phyloP scores from a whole-genome alignment of 2,888 invertebrate species.

The Diloba caeruleocephala region DNA sequence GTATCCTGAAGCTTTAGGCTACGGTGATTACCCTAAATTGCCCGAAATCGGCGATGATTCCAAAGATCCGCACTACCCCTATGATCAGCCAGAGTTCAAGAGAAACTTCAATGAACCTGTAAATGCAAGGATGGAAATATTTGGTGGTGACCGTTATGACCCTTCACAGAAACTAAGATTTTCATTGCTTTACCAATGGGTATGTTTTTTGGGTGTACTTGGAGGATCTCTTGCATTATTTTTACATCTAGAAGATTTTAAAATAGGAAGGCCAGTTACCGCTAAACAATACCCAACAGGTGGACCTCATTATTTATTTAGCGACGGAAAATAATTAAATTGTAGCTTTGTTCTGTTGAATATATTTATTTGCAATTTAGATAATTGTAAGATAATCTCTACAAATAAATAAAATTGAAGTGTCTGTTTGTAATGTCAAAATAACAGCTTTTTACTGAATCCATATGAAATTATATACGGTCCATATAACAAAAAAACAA shows the following conservation, averaged over 20 bases:
- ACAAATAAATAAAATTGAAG: too few relatives aligned
- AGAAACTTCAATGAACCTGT: constrained; percentile 96
- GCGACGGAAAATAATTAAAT: constrained; percentile 46
- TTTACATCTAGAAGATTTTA: constrained; percentile 88
- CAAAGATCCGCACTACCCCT: constrained; percentile 95
- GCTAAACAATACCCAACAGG: constrained; percentile 91
- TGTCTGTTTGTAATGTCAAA: too few relatives aligned
- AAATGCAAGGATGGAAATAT: constrained; percentile 90
- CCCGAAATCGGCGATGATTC: constrained; percentile 91
- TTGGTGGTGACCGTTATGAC: constrained; percentile 93
- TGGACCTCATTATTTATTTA: constrained; percentile 84
- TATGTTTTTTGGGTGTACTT: constrained; percentile 89
- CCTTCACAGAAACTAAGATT: constrained; percentile 86
- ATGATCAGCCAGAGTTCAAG: constrained; percentile 94
- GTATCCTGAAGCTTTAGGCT: constrained; percentile 93
- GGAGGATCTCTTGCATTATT: constrained; percentile 80
- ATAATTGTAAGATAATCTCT: constrained; percentile 29
- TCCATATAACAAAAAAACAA: too few relatives aligned
- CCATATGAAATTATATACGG: too few relatives aligned
- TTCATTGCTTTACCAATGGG: constrained; percentile 81
- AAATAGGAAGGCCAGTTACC: constrained; percentile 90
- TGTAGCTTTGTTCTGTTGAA: not conserved
- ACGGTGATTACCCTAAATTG: constrained; percentile 96
- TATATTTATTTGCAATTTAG: constrained; percentile 8
- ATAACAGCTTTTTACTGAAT: too few relatives aligned